Percentiles rank a stretch among this genome's conserved stretches.
Evolutionary conservation across 1,140 invertebrate species (phyloP).

Genomic region (Drosophila ogumai): DNA sequence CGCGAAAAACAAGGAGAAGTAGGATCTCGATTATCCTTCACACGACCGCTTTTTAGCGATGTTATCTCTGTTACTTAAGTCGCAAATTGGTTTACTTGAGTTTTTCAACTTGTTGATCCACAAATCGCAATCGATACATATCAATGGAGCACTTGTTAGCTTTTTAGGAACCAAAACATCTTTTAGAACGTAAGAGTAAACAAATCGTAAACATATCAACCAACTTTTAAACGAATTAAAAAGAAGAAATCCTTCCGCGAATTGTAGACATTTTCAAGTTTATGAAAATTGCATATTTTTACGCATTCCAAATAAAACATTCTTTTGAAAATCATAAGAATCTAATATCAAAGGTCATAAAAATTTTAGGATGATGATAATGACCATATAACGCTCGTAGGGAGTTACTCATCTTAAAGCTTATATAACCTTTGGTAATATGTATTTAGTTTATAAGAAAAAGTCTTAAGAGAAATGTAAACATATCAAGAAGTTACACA

Average conservation of each 20-base stretch:
- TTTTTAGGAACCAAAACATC: constrained; percentile 11
- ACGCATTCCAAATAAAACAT: constrained; percentile 4
- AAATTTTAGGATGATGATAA: neutral
- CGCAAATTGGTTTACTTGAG: constrained; percentile 13
- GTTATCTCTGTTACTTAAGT: constrained; percentile 22
- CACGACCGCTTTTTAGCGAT: constrained; percentile 55
- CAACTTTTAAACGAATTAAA: constrained; percentile 15
- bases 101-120: constrained; percentile 43
- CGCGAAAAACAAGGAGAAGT: constrained; percentile 1
- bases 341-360: neutral
- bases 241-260: neutral
- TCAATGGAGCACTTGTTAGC: constrained; percentile 46
- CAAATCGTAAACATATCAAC: constrained; percentile 42
- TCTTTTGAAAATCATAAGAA: neutral
- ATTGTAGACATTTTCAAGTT: neutral
- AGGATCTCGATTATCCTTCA: constrained; percentile 8
- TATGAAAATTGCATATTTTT: constrained; percentile 2
- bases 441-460: constrained; percentile 1
- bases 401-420: neutral
- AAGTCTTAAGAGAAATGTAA: constrained; percentile 24
- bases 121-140: constrained; percentile 51
- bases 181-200: neutral
- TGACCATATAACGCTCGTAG: neutral
- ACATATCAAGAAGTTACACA: constrained; percentile 20
- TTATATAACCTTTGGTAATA: neutral